Evolutionary conservation across 2,797 vertebrate genomes (phyloP).

Genomic region (Eulemur albifrons): DNA sequence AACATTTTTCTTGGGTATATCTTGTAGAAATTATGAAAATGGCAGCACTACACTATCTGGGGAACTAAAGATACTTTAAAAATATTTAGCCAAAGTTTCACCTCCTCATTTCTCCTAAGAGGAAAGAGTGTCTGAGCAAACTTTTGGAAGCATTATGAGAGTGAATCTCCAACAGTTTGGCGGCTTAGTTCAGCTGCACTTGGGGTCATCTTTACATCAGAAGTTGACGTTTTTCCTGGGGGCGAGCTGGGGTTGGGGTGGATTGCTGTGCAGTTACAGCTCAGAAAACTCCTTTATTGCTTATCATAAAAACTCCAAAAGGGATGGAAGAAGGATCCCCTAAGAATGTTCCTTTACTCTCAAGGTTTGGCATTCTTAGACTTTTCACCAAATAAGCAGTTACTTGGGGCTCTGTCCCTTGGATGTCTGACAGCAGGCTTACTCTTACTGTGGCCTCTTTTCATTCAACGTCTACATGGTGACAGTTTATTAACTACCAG

Average conservation of each 20-base stretch:
- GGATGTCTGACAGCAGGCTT: background rate
- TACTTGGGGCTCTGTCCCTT: background rate
- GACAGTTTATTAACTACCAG: background rate
- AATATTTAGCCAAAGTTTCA: background rate
- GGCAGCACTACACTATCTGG: background rate
- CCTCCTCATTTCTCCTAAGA: background rate
- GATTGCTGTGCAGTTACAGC: background rate
- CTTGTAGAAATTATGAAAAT: background rate
- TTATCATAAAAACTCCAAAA: background rate
- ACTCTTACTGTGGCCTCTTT: background rate
- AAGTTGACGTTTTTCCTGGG: background rate
- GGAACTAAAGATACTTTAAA: background rate
- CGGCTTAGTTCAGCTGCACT: background rate
- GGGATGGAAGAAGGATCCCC: background rate
- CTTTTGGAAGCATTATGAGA: background rate
- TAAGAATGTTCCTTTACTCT: background rate
- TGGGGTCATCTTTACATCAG: background rate
- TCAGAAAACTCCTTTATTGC: background rate
- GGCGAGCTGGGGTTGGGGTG: background rate
- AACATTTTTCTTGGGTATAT: background rate
- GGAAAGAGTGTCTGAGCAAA: background rate
- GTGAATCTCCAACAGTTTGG: background rate
- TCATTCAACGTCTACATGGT: background rate
- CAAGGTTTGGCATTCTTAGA: background rate
- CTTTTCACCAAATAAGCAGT: background rate